Evolutionary conservation across 2,797 vertebrate genomes (phyloP).

Genomic region (Clamator glandarius): DNA sequence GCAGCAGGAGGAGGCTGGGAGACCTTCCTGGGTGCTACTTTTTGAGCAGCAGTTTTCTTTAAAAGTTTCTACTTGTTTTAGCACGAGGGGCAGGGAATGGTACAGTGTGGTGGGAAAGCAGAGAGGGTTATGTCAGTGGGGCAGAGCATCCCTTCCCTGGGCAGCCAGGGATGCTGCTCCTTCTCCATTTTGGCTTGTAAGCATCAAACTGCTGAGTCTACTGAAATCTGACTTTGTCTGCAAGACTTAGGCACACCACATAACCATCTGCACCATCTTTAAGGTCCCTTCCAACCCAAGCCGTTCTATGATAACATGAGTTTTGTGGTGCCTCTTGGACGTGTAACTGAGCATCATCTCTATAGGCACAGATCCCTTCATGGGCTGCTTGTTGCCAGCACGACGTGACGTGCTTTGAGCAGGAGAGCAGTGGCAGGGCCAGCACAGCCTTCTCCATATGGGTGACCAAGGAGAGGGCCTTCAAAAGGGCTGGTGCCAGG

Average conservation of each 20-base stretch:
- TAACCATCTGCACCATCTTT: too few relatives aligned
- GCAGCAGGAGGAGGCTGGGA: neutral
- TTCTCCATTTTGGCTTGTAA: neutral
- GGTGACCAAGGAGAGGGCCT: neutral
- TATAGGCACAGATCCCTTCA: neutral
- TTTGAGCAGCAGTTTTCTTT: neutral
- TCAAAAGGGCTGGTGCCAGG: neutral
- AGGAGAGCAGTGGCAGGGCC: neutral
- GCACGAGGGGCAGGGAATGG: fast-evolving
- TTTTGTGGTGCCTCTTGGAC: neutral
- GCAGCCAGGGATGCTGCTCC: neutral
- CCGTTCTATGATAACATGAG: neutral
- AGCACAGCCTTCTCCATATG: neutral
- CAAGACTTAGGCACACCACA: neutral
- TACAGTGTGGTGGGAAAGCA: neutral
- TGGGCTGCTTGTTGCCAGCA: fast-evolving
- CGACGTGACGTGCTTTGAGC: neutral
- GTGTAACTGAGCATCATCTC: neutral
- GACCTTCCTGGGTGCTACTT: neutral
- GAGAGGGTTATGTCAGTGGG: neutral
- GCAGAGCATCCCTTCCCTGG: neutral
- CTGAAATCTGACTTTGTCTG: neutral
- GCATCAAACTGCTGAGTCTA: neutral
- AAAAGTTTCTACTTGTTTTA: neutral
- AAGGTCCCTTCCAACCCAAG: too few relatives aligned